Evolutionary conservation across 2,113 vertebrate species (phyloP).

Genomic region (Lota lota): DNA sequence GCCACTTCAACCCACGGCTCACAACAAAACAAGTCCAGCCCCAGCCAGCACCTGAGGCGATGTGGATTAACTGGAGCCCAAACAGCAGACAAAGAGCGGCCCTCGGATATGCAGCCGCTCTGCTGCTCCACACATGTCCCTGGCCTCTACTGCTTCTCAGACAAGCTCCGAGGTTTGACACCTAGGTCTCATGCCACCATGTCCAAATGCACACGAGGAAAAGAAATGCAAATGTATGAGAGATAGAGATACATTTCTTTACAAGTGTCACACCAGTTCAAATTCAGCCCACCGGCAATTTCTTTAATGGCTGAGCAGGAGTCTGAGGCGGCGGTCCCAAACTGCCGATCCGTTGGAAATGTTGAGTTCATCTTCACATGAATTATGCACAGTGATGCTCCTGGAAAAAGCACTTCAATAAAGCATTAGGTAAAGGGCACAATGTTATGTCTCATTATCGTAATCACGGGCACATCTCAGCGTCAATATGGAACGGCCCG

Average conservation of each 20-base stretch:
- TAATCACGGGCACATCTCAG: conserved; percentile 35
- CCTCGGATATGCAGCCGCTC: too few relatives aligned
- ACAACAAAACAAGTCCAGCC: conserved; percentile 20
- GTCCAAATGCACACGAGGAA: too few relatives aligned
- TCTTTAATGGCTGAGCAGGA: conserved; percentile 19
- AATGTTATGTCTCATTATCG: conserved; percentile 31
- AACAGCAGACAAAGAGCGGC: background rate
- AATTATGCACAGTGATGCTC: conserved; percentile 42
- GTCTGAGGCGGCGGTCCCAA: conserved; percentile 9
- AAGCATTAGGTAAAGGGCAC: conserved; percentile 41
- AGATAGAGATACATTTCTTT: too few relatives aligned
- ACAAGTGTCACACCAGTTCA: background rate
- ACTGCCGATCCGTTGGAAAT: conserved; percentile 24
- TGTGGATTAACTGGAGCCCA: background rate
- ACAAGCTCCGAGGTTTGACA: too few relatives aligned
- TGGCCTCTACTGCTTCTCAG: too few relatives aligned
- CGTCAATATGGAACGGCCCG: conserved; percentile 32
- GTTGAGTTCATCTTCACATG: conserved; percentile 31
- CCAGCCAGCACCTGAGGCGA: conserved; percentile 1
- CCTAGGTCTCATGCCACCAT: too few relatives aligned
- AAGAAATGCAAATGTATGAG: too few relatives aligned
- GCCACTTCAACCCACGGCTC: conserved; percentile 20
- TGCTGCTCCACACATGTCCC: too few relatives aligned
- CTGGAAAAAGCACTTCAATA: conserved; percentile 37
- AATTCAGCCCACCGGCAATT: conserved; percentile 14